Conservation (phyloP, 2,888 invertebrate genomes). For the Eulithis testata region DNA sequence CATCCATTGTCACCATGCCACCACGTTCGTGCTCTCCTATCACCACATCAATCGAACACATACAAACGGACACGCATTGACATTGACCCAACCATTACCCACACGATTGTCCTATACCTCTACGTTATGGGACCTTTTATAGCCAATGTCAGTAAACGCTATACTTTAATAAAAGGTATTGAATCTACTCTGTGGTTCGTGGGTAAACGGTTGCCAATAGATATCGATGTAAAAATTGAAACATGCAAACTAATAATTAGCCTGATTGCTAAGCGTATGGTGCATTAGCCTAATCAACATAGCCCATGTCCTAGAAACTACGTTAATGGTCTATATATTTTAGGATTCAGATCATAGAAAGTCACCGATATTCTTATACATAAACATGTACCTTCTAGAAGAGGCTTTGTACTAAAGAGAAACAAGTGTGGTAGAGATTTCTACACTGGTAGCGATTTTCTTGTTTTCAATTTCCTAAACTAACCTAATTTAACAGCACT, state of each 20-base stretch:
- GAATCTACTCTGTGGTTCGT: slow-evolving; percentile 1
- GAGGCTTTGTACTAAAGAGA: too few relatives aligned
- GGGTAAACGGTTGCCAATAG: not conserved
- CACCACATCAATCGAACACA: slow-evolving; percentile 20
- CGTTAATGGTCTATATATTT: too few relatives aligned
- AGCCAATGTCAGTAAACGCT: slow-evolving; percentile 24
- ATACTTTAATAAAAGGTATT: slow-evolving; percentile 26
- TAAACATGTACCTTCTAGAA: too few relatives aligned
- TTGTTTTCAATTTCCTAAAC: too few relatives aligned
- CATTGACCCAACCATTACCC: slow-evolving; percentile 40
- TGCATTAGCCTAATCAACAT: too few relatives aligned
- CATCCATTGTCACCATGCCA: slow-evolving; percentile 27
- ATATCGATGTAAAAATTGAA: not conserved
- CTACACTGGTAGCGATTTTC: too few relatives aligned
- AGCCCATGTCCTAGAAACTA: too few relatives aligned
- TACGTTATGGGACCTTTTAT: slow-evolving; percentile 16
- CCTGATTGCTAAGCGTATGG: too few relatives aligned
- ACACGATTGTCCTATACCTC: slow-evolving; percentile 16
- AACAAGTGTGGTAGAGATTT: too few relatives aligned
- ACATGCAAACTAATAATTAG: slow-evolving; percentile 27
- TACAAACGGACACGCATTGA: slow-evolving; percentile 36
- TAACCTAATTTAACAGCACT: too few relatives aligned
- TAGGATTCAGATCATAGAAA: too few relatives aligned
- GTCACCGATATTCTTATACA: too few relatives aligned
- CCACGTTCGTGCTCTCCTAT: slow-evolving; percentile 23